phyloP scores from a whole-genome alignment of 2,113 vertebrate species.

The Chloropsis hardwickii region DNA sequence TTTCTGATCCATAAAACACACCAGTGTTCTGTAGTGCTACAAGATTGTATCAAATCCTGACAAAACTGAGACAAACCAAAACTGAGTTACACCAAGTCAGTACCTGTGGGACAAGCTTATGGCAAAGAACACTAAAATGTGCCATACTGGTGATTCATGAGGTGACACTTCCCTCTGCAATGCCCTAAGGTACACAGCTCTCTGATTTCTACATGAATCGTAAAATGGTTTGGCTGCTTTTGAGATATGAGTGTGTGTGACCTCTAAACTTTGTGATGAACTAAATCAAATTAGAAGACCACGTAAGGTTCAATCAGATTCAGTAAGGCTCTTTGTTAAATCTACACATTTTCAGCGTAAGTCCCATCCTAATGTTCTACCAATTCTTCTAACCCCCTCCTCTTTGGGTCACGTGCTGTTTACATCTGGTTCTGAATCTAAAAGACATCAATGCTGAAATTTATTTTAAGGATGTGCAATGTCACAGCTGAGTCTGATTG shows the following conservation, averaged over 20 bases:
- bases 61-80: neutral
- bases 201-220: neutral
- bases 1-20: neutral
- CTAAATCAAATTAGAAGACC: neutral
- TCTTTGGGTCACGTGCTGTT: neutral
- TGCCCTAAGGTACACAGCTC: neutral
- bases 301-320: neutral
- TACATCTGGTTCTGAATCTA: neutral
- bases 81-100: neutral
- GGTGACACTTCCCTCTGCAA: neutral
- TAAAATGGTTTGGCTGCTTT: neutral
- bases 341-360: neutral
- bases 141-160: neutral
- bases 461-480: neutral
- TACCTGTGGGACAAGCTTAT: neutral
- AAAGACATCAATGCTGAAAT: neutral
- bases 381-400: neutral
- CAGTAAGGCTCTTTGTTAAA: neutral
- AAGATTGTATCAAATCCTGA: neutral
- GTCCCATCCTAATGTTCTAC: neutral
- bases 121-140: neutral
- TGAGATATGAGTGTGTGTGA: neutral
- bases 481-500: neutral
- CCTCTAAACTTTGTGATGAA: neutral
- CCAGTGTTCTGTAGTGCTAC: neutral